Conservation (phyloP, 2,888 invertebrate genomes). For the Steromphala cineraria region DNA sequence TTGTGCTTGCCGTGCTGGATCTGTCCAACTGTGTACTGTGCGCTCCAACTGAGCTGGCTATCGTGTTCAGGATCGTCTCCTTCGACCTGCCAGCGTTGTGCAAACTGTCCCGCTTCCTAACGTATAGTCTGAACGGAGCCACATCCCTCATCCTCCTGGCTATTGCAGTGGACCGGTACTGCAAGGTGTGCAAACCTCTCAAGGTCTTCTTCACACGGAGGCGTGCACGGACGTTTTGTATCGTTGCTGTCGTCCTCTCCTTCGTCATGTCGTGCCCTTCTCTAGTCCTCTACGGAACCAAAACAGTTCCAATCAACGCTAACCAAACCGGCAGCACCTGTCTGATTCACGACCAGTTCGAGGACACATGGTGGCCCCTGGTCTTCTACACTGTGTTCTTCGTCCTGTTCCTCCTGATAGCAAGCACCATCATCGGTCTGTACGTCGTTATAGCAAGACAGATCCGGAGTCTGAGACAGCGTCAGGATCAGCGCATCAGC, state of each 20-base stretch:
- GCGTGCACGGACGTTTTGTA: conserved; percentile 48
- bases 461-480: not conserved
- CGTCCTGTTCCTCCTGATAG: conserved; percentile 34
- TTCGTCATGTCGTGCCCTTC: conserved; percentile 49
- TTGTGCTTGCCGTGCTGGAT: conserved; percentile 41
- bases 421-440: conserved; percentile 40
- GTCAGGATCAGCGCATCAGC: conserved; percentile 9
- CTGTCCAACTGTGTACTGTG: conserved; percentile 39
- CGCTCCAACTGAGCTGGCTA: conserved; percentile 39
- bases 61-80: conserved; percentile 30
- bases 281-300: conserved; percentile 54
- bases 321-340: conserved; percentile 44
- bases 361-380: conserved; percentile 37
- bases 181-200: conserved; percentile 55
- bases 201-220: conserved; percentile 41
- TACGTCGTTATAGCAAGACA: conserved; percentile 45
- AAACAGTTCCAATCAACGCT: conserved; percentile 23
- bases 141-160: conserved; percentile 41
- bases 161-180: conserved; percentile 47
- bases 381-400: conserved; percentile 47
- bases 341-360: conserved; percentile 39
- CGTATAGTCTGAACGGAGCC: conserved; percentile 40
- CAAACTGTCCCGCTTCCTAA: conserved; percentile 40
- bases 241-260: conserved; percentile 42
- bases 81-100: conserved; percentile 40